Evolutionary conservation across 2,113 vertebrate species (phyloP).

Genomic region (Mohoua ochrocephala): DNA sequence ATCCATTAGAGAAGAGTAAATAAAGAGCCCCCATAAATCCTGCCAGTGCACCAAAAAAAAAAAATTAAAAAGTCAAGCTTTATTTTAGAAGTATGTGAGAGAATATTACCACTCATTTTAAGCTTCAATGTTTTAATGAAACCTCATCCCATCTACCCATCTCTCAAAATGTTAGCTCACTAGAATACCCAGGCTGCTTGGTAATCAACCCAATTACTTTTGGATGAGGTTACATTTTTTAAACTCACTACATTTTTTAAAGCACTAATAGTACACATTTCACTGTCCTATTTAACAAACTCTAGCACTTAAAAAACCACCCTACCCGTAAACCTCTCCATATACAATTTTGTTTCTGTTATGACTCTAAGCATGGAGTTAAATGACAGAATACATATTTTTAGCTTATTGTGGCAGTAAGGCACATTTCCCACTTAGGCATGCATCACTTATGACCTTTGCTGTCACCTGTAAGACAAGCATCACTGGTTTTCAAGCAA

Average conservation of each 20-base stretch:
- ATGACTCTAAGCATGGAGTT: background rate
- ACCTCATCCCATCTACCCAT: background rate
- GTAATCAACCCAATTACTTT: background rate
- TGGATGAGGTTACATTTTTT: background rate
- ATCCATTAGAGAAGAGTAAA: background rate
- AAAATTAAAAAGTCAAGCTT: background rate
- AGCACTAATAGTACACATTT: background rate
- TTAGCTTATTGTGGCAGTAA: background rate
- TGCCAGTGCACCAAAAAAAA: background rate
- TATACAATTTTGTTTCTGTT: background rate
- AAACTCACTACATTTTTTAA: accelerated
- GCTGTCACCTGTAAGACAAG: background rate
- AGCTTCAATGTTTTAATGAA: background rate
- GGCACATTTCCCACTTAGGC: background rate
- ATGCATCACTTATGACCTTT: background rate
- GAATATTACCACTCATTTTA: background rate
- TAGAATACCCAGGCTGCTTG: background rate
- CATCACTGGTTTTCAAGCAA: background rate
- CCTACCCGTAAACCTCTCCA: background rate
- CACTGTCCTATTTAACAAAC: background rate
- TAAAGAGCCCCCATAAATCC: background rate
- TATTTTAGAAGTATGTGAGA: background rate
- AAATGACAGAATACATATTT: background rate
- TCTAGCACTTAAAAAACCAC: background rate
- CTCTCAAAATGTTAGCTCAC: background rate